Evolutionary conservation across 2,888 invertebrate species (phyloP).

Genomic region (Pteria penguin): DNA sequence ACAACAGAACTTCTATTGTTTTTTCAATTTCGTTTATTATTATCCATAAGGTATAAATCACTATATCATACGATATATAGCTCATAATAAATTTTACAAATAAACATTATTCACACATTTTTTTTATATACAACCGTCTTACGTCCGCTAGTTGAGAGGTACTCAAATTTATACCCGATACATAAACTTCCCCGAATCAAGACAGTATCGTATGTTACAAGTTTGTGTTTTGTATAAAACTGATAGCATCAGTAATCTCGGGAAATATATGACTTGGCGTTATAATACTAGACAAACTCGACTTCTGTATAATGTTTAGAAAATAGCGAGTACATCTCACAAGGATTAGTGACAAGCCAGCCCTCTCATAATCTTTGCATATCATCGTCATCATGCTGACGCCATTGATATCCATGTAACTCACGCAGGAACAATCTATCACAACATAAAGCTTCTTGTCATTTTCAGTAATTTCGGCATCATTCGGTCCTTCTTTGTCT

Average conservation of each 20-base stretch:
- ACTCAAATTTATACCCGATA: too few relatives aligned
- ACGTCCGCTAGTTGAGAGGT: too few relatives aligned
- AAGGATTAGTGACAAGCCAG: slow-evolving; percentile 60
- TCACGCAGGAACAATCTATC: slow-evolving; percentile 72
- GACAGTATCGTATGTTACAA: too few relatives aligned
- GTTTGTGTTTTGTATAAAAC: too few relatives aligned
- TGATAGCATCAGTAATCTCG: slow-evolving; percentile 63
- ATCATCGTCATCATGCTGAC: slow-evolving; percentile 64
- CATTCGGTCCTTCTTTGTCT: not conserved
- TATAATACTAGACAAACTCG: slow-evolving; percentile 57
- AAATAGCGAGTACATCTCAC: slow-evolving; percentile 59
- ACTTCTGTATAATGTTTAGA: slow-evolving; percentile 55
- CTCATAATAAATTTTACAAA: too few relatives aligned
- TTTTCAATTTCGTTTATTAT: too few relatives aligned
- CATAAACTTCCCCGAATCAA: too few relatives aligned
- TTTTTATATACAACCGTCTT: too few relatives aligned
- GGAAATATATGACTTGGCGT: slow-evolving; percentile 54
- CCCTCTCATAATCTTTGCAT: slow-evolving; percentile 51
- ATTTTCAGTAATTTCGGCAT: slow-evolving; percentile 20
- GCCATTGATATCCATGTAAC: slow-evolving; percentile 72
- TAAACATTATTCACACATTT: too few relatives aligned
- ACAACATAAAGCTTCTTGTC: slow-evolving; percentile 50
- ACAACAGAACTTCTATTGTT: too few relatives aligned
- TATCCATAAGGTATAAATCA: too few relatives aligned
- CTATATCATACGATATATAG: too few relatives aligned